phyloP scores from a whole-genome alignment of 2,888 invertebrate genomes.

The Andricus quercusramuli region DNA sequence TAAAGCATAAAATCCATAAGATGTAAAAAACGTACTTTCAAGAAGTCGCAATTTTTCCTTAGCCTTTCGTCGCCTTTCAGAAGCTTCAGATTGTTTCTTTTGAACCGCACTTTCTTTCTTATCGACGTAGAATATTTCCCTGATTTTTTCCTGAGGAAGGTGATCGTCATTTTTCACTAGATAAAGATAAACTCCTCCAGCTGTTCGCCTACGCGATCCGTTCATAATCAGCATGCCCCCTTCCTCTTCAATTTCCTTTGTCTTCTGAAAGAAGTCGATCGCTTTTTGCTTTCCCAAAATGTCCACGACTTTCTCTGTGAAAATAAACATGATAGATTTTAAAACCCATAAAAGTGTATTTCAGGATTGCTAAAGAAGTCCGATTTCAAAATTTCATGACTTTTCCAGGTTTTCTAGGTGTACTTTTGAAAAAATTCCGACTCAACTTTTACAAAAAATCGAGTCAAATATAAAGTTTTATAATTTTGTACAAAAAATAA shows the following conservation, averaged over 20 bases:
- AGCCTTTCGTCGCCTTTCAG: conserved; percentile 82
- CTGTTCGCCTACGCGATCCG: conserved; percentile 89
- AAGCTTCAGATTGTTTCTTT: conserved; percentile 81
- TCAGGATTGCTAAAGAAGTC: too few relatives aligned
- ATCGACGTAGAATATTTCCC: conserved; percentile 86
- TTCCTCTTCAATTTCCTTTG: conserved; percentile 89
- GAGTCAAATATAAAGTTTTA: too few relatives aligned
- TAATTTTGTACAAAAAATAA: too few relatives aligned
- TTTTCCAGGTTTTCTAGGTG: too few relatives aligned
- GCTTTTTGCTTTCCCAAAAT: conserved; percentile 87
- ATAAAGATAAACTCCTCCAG: conserved; percentile 92
- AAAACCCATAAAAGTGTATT: conserved; percentile 13
- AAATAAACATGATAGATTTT: conserved; percentile 41
- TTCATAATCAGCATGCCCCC: conserved; percentile 94
- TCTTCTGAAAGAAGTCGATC: conserved; percentile 87
- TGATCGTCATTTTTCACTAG: conserved; percentile 87
- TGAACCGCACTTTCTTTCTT: conserved; percentile 81
- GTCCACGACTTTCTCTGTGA: conserved; percentile 85
- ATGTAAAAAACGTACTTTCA: conserved; percentile 65
- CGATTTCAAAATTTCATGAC: too few relatives aligned
- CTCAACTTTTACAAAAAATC: too few relatives aligned
- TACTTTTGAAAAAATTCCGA: too few relatives aligned
- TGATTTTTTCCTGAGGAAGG: conserved; percentile 84
- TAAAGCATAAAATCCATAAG: neutral
- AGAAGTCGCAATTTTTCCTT: conserved; percentile 81